Conservation (phyloP, 2,113 vertebrate genomes). For the Scomber scombrus region DNA sequence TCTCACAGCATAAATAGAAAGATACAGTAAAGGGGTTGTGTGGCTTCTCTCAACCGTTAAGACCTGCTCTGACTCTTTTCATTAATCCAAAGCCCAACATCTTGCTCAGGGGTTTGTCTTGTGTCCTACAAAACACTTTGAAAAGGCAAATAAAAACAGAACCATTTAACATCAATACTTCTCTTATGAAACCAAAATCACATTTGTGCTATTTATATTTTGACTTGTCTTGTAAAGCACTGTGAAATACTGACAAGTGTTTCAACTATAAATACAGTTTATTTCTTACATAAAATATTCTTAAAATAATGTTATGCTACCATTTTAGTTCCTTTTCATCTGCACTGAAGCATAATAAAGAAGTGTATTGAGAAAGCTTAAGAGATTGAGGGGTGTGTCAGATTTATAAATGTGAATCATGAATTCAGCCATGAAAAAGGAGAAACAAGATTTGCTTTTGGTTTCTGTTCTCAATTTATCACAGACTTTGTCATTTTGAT, state of each 20-base stretch:
- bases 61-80: slow-evolving; percentile 3
- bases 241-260: slow-evolving; percentile 16
- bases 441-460: slow-evolving; percentile 62
- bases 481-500: slow-evolving; percentile 65
- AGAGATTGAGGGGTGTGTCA: slow-evolving; percentile 27
- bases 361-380: not conserved
- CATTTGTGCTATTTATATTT: slow-evolving; percentile 4
- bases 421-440: slow-evolving; percentile 60
- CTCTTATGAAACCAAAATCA: not conserved
- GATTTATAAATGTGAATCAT: slow-evolving; percentile 34
- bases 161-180: slow-evolving; percentile 9
- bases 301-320: not conserved
- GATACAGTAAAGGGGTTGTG: slow-evolving; percentile 28
- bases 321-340: not conserved
- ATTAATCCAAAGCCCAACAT: slow-evolving; percentile 14
- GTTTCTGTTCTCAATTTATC: slow-evolving; percentile 57
- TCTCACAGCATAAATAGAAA: slow-evolving; percentile 29
- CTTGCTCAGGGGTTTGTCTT: not conserved
- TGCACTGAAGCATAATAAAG: not conserved
- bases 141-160: slow-evolving; percentile 3
- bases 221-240: not conserved
- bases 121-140: slow-evolving; percentile 3
- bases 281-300: slow-evolving; percentile 15
- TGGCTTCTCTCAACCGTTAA: slow-evolving; percentile 32
- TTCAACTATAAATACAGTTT: slow-evolving; percentile 14